Percentiles rank a stretch among this genome's conserved stretches.
Evolutionary conservation across 1,140 invertebrate genomes (phyloP).

Genomic region (Aphis gossypii): DNA sequence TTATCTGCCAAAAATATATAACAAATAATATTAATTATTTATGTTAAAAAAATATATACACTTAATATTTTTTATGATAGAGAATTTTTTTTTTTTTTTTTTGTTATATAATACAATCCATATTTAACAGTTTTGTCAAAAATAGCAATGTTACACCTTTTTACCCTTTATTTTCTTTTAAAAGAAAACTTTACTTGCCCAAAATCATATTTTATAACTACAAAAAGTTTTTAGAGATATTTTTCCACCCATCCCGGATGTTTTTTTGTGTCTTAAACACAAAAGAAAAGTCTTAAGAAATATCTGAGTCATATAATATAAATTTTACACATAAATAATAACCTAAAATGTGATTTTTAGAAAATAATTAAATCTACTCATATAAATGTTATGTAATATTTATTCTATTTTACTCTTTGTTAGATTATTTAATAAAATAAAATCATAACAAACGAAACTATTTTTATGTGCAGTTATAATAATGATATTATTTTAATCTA

Average conservation of each 20-base stretch:
- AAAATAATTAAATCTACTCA: not conserved
- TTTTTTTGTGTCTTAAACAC: constrained; percentile 15
- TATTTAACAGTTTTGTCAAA: constrained; percentile 50
- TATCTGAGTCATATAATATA: not conserved
- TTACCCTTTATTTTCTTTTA: constrained; percentile 10
- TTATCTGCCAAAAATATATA: not conserved
- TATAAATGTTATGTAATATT: not conserved
- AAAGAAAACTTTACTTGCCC: constrained; percentile 48
- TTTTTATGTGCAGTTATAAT: too few relatives aligned
- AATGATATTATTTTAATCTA: not conserved
- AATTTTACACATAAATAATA: not conserved
- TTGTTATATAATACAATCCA: not conserved
- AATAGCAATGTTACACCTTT: constrained; percentile 48
- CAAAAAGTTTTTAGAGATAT: constrained; percentile 36
- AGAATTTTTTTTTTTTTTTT: not conserved
- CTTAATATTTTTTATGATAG: not conserved
- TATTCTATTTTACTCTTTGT: not conserved
- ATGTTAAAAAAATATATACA: not conserved
- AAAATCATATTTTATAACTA: constrained; percentile 49
- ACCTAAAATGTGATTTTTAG: not conserved
- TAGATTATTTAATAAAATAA: not conserved
- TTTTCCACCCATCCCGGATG: constrained; percentile 28
- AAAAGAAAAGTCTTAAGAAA: not conserved
- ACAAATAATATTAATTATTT: not conserved
- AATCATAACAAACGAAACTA: not conserved